Conservation (phyloP, 2,888 invertebrate genomes). For the Rhamnusium bicolor region DNA sequence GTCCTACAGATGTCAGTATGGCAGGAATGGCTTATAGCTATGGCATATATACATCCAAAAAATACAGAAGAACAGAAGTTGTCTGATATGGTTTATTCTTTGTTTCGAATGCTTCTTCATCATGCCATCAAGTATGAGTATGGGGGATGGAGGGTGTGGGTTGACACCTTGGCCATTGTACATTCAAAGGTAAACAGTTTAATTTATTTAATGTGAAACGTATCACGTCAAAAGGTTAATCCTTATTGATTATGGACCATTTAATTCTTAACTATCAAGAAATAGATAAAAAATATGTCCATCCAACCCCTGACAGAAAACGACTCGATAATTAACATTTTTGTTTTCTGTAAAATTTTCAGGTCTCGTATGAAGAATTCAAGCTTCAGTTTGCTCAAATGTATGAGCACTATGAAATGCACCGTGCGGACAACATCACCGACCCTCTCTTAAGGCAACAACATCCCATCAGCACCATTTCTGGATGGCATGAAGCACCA, state of each 20-base stretch:
- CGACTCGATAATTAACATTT: not conserved
- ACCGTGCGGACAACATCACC: conserved; percentile 94
- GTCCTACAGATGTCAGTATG: conserved; percentile 99
- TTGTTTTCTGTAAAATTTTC: conserved; percentile 50
- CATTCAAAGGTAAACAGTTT: conserved; percentile 89
- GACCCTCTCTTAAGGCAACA: conserved; percentile 95
- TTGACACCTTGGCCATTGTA: conserved; percentile 98
- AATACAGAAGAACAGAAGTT: conserved; percentile 96
- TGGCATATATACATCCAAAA: conserved; percentile 98
- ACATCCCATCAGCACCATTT: conserved; percentile 95
- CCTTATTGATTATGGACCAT: too few relatives aligned
- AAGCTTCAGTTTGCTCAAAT: conserved; percentile 97
- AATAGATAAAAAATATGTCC: too few relatives aligned
- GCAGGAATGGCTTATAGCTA: conserved; percentile 99
- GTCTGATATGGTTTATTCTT: conserved; percentile 97
- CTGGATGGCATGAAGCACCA: conserved; percentile 89
- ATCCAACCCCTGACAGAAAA: too few relatives aligned
- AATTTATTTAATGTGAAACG: too few relatives aligned
- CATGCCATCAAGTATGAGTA: conserved; percentile 99
- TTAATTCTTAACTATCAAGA: too few relatives aligned
- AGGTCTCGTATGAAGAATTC: conserved; percentile 99
- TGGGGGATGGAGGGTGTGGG: conserved; percentile 99
- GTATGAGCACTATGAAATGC: conserved; percentile 96
- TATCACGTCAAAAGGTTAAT: too few relatives aligned
- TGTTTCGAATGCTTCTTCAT: conserved; percentile 97